Base-by-base conservation (phyloP, 2,113 vertebrate species). In the Brachirus orientalis region DNA sequence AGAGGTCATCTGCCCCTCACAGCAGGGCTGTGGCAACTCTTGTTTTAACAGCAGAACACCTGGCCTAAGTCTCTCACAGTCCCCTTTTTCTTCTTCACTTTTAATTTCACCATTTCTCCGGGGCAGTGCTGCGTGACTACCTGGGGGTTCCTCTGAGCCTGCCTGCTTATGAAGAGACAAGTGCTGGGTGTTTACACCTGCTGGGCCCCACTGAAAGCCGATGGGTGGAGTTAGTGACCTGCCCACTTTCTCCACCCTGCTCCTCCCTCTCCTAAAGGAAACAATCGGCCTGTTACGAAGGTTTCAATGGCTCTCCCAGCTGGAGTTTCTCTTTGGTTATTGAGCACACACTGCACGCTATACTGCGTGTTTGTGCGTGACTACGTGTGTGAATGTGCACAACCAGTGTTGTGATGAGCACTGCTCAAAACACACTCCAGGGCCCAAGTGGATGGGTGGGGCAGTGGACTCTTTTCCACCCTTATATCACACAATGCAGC, bases 181-280 rank as follows among this genome's bases (percentile, higher is more conserved):
- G 75, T 59, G 66, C 67, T 89, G 77, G 72, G 86, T 94, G 89
- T 94, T 93, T 92, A 91, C 90, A 93, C 92, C 92, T 93, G 91
- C 91, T 88, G 84, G 87, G 81, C 79, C 86, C 77, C 72, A 79
- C 79, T 93, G 82, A 93, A 94, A 91, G 90, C 68, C 66, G 64
- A 59, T 84, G 91, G 91, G 92, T 89, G 91, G 89, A 88, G 90
- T 90, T 83, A 86, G 78, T 85, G 90, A 89, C 86, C 90, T 84
- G 85, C 90, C 90, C 86, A 80, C 89, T 92, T 77, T 87, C 86
- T 89, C 89, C 89, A 85, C 84, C 90, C 88, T 17, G 50, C 75
- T 90, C 90, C 86, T 89, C 91, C 90, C 88, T 89, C 85, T 92
- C 75, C 74, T 79, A 85, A 87, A 86, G 84, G 88, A 87, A 91